Percentiles rank a stretch among this genome's conserved stretches.
Conservation (phyloP, 2,888 invertebrate genomes). For the Stegana nigrithorax region DNA sequence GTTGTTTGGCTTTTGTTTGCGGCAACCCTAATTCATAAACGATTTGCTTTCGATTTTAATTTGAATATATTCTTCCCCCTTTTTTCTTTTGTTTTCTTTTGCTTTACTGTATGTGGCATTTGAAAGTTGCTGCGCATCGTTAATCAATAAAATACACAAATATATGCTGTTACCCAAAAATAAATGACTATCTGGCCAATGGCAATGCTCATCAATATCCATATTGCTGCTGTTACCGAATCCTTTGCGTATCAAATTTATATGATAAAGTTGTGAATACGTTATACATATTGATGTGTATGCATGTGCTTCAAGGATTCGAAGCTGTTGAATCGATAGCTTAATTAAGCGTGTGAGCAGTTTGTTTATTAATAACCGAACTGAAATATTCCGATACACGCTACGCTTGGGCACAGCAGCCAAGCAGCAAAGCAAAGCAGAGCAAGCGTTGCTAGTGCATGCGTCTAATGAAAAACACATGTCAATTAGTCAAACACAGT, state of each 20-base stretch:
- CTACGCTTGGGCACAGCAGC: too few species aligned
- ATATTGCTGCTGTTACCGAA: not conserved
- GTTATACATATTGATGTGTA: not conserved
- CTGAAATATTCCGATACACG: too few species aligned
- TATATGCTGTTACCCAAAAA: too few species aligned
- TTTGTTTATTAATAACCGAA: conserved; percentile 53
- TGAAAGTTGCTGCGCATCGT: too few species aligned
- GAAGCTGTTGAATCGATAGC: conserved; percentile 46
- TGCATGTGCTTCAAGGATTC: not conserved
- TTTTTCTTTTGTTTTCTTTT: too few species aligned
- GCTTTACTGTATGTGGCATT: too few species aligned
- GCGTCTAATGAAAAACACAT: conserved; percentile 28
- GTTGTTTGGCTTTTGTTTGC: too few species aligned
- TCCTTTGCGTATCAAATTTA: not conserved
- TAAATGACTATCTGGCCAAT: too few species aligned
- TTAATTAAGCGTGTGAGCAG: conserved; percentile 57
- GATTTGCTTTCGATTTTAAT: too few species aligned
- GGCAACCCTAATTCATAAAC: too few species aligned
- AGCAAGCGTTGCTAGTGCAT: conserved; percentile 21
- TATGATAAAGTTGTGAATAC: conserved; percentile 5
- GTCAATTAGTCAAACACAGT: conserved; percentile 53
- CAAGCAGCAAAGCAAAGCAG: conserved; percentile 21
- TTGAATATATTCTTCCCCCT: not conserved
- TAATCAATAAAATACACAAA: not conserved
- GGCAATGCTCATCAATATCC: not conserved